These are phyloP conservation scores for Coreius guichenoti DNA, from an alignment of 2,797 vertebrate species.

Conservation along the genomic window DNA sequence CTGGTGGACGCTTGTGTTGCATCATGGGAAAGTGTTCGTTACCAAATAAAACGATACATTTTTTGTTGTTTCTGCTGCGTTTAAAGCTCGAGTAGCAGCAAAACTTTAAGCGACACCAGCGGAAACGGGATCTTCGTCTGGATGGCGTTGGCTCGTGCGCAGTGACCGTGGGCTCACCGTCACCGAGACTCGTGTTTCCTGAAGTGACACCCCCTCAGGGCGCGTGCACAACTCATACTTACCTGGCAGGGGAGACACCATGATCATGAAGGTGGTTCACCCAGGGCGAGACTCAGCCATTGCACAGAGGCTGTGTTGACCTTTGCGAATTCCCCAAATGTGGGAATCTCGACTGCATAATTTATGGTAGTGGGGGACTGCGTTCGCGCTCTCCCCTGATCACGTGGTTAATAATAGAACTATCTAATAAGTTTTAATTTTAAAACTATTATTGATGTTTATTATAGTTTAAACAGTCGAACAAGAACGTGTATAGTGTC, in stretches of 20 bases:
- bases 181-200: neutral
- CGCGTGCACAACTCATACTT: neutral
- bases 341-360: neutral
- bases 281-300: neutral
- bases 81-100: neutral
- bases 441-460: too few species aligned
- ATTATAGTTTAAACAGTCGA: too few species aligned
- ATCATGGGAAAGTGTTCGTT: neutral
- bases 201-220: fast-evolving
- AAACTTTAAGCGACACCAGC: neutral
- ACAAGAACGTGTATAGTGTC: too few species aligned
- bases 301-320: neutral
- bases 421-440: too few species aligned
- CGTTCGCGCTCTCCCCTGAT: neutral
- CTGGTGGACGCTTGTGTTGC: neutral
- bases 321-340: neutral
- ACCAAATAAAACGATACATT: neutral
- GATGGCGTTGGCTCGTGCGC: neutral
- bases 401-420: fast-evolving
- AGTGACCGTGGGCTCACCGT: neutral
- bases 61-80: fast-evolving
- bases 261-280: neutral
- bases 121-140: neutral
- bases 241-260: neutral
- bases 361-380: neutral